Conservation (phyloP, 2,888 invertebrate genomes). For the Ectropis crepuscularia region DNA sequence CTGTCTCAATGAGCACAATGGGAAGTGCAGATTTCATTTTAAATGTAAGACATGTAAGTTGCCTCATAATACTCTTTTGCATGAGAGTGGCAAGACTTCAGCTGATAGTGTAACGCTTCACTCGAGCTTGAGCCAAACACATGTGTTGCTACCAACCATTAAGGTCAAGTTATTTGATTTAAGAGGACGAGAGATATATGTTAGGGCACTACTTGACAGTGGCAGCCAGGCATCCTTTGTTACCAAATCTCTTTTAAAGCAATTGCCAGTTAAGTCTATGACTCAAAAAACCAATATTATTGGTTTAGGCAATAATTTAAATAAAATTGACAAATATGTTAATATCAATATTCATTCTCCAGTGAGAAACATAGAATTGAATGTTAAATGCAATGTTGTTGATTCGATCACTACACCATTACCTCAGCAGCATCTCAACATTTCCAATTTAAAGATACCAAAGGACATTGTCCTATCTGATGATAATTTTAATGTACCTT, state of each 20-base stretch:
- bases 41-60: not conserved
- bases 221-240: not conserved
- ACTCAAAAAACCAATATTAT: too few species aligned
- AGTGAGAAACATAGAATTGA: too few species aligned
- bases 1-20: not conserved
- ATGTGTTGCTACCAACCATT: not conserved
- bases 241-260: not conserved
- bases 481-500: too few species aligned
- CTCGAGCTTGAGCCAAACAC: not conserved
- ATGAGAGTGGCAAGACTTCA: not conserved
- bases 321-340: too few species aligned
- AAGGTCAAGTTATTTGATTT: not conserved
- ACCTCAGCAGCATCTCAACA: too few species aligned
- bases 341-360: too few species aligned
- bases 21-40: not conserved
- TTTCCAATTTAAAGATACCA: too few species aligned
- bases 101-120: not conserved
- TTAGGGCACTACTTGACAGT: not conserved
- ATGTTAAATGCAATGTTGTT: too few species aligned
- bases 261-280: not conserved
- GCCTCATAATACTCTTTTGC: not conserved
- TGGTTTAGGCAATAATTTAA: too few species aligned
- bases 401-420: too few species aligned
- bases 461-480: too few species aligned
- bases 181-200: not conserved